A percentile compares a stretch with the other conserved stretches of the same genome.
These are phyloP conservation scores for Pristiophorus japonicus DNA, from an alignment of 2,113 vertebrate species.

Conservation along the genomic window DNA sequence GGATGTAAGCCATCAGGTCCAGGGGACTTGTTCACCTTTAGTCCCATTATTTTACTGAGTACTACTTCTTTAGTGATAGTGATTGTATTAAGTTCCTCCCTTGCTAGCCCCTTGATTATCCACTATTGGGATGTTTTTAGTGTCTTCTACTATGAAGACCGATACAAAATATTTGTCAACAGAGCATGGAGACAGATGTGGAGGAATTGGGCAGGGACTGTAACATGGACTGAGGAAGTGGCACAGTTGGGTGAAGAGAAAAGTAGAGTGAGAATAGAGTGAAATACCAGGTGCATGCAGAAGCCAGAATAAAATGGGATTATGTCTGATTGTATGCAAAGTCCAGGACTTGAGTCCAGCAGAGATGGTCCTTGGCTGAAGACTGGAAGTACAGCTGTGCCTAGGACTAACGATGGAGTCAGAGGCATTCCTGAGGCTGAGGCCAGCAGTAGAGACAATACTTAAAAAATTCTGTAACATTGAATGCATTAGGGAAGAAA, in stretches of 20 bases:
- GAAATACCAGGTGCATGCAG: too few species aligned
- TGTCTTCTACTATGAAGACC: too few species aligned
- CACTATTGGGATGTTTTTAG: too few species aligned
- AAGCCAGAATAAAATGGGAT: neutral
- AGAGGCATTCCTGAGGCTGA: neutral
- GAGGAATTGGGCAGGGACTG: neutral
- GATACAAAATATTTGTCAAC: too few species aligned
- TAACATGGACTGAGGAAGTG: neutral
- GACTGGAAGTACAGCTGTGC: neutral
- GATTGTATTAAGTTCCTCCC: too few species aligned
- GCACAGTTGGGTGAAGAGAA: neutral
- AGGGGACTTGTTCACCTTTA: too few species aligned
- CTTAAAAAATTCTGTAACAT: neutral
- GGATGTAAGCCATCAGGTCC: too few species aligned
- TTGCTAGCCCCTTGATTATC: too few species aligned
- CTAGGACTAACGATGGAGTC: neutral
- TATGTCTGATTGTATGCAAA: neutral
- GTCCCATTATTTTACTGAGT: too few species aligned
- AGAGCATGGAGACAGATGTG: neutral
- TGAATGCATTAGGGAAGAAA: too few species aligned
- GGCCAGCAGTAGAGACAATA: neutral
- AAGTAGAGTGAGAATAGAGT: neutral
- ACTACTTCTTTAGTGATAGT: too few species aligned
- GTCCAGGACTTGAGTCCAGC: neutral
- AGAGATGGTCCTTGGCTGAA: neutral